These are phyloP conservation scores for Hemicrepidius hirtus DNA, from an alignment of 2,888 invertebrate species.

Conservation along the genomic window DNA sequence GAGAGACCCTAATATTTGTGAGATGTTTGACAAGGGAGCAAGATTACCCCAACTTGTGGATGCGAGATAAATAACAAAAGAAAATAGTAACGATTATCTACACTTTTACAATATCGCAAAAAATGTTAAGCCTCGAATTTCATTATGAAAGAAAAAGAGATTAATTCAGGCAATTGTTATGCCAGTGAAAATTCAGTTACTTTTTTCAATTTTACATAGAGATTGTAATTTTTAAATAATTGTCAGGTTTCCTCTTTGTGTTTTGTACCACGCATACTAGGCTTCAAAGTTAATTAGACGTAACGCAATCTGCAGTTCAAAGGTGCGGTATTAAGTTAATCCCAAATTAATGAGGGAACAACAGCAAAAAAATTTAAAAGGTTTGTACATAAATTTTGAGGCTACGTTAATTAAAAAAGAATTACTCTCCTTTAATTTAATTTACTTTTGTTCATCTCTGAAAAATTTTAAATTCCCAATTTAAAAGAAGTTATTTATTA, in stretches of 20 bases:
- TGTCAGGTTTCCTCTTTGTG: background rate
- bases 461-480: too few species aligned
- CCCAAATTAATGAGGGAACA: conserved; percentile 6
- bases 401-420: background rate
- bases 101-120: too few species aligned
- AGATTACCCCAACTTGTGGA: too few species aligned
- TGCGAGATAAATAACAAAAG: too few species aligned
- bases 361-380: background rate
- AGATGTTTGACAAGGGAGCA: too few species aligned
- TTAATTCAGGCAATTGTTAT: background rate
- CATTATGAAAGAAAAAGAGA: background rate
- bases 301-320: background rate
- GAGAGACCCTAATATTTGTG: too few species aligned
- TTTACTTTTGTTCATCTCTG: too few species aligned
- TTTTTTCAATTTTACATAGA: background rate
- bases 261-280: background rate
- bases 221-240: background rate
- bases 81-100: too few species aligned
- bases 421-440: too few species aligned
- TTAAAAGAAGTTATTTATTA: too few species aligned
- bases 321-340: conserved; percentile 6
- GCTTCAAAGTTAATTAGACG: conserved; percentile 6
- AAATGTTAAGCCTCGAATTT: too few species aligned
- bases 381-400: background rate
- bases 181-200: background rate